Percentiles rank a stretch among this genome's conserved stretches.
phyloP scores from a whole-genome alignment of 2,888 invertebrate species.

The Hypselothyrea guttata region DNA sequence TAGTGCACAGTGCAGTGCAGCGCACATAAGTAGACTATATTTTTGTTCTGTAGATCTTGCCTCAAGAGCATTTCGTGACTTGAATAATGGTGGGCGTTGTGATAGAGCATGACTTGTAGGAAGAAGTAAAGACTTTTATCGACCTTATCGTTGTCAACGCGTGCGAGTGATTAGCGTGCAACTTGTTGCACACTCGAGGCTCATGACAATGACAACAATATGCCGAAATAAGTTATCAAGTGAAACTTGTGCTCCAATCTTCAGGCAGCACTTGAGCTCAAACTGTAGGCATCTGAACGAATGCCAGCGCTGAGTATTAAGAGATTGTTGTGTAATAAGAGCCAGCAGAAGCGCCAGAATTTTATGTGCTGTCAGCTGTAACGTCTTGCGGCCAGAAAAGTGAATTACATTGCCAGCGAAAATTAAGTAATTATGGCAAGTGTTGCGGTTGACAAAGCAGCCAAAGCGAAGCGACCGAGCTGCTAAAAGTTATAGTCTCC shows the following conservation, averaged over 20 bases:
- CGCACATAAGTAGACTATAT: too few species aligned
- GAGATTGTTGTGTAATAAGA: conserved; percentile 20
- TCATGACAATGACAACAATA: conserved; percentile 27
- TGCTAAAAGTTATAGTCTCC: background rate
- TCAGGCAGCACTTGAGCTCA: too few species aligned
- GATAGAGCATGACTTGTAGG: too few species aligned
- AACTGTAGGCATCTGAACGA: conserved; percentile 5
- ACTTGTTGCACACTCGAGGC: conserved; percentile 55
- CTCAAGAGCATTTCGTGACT: too few species aligned
- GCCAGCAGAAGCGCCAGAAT: background rate
- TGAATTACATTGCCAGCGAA: conserved; percentile 23
- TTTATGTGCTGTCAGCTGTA: too few species aligned
- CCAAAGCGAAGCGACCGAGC: conserved; percentile 5
- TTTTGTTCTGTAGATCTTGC: too few species aligned
- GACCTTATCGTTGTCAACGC: too few species aligned
- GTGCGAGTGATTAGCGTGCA: conserved; percentile 33
- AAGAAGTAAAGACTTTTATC: too few species aligned
- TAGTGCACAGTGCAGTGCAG: too few species aligned
- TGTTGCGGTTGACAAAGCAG: conserved; percentile 43
- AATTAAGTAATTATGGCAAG: conserved; percentile 55
- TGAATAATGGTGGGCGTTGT: too few species aligned
- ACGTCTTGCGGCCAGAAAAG: conserved; percentile 2
- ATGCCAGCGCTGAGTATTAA: conserved; percentile 10
- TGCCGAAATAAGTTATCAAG: conserved; percentile 14
- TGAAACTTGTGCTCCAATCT: conserved; percentile 3